phyloP scores from a whole-genome alignment of 2,113 vertebrate genomes.

The Saguinus imperator region DNA sequence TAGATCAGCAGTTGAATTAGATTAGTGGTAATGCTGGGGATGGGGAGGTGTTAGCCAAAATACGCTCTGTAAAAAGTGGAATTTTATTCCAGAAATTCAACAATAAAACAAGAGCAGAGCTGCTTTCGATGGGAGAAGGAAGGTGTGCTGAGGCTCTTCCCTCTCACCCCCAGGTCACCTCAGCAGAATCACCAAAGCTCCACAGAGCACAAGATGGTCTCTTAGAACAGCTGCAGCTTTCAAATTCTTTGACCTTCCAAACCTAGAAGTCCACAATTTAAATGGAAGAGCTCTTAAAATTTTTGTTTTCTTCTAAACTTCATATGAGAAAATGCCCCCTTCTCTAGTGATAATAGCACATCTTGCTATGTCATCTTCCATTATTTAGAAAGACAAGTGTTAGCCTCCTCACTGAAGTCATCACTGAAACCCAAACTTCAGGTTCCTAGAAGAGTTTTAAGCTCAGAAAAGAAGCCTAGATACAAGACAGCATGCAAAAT shows the following conservation, averaged over 20 bases:
- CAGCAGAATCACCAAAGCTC: background rate
- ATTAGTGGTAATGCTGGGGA: background rate
- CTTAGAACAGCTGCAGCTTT: background rate
- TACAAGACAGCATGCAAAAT: background rate
- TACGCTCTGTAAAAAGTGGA: background rate
- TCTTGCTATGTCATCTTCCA: background rate
- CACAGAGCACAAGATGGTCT: background rate
- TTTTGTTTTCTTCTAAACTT: background rate
- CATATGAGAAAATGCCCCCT: background rate
- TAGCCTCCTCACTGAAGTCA: background rate
- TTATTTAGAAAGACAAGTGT: background rate
- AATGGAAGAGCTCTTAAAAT: background rate
- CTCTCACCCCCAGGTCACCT: background rate
- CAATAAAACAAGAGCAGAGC: background rate
- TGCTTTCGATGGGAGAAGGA: background rate
- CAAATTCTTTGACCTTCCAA: background rate
- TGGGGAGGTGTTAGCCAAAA: background rate
- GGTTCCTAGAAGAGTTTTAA: background rate
- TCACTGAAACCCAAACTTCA: background rate
- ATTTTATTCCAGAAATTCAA: slow-evolving; percentile 11
- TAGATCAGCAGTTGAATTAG: background rate
- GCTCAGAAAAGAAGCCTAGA: background rate
- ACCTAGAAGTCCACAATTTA: background rate
- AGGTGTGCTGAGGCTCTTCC: background rate
- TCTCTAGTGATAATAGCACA: background rate